Conservation (phyloP, 1,140 invertebrate genomes). For the Pseudomyrmex gracilis region DNA sequence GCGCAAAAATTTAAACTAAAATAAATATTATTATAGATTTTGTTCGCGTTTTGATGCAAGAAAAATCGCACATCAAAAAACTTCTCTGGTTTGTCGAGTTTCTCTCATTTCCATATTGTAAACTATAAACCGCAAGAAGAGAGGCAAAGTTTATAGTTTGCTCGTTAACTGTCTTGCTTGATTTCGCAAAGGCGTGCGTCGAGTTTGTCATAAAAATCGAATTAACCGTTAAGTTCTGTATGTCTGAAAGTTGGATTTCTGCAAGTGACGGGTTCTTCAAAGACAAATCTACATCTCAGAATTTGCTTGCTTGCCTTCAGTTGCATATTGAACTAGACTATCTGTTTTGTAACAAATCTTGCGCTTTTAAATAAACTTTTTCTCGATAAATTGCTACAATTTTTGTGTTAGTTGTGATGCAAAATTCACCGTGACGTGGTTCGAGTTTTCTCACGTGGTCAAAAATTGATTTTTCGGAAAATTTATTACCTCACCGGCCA, state of each 20-base stretch:
- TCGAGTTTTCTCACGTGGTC: slow-evolving; percentile 51
- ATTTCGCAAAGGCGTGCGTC: slow-evolving; percentile 6
- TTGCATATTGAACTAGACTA: too few relatives aligned
- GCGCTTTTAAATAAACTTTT: too few relatives aligned
- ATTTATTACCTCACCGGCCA: slow-evolving; percentile 24
- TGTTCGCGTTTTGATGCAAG: neutral
- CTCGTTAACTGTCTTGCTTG: slow-evolving; percentile 20
- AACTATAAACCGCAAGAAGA: slow-evolving; percentile 26
- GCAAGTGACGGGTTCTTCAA: slow-evolving; percentile 36
- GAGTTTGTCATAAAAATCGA: slow-evolving; percentile 51
- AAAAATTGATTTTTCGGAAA: slow-evolving; percentile 50
- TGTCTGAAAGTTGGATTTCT: slow-evolving; percentile 17
- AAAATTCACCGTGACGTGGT: slow-evolving; percentile 26
- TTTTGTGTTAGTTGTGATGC: slow-evolving; percentile 3
- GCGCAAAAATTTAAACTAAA: slow-evolving; percentile 31
- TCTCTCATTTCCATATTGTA: slow-evolving; percentile 43
- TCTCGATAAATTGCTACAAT: neutral
- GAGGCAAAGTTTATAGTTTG: slow-evolving; percentile 25
- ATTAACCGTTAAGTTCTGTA: slow-evolving; percentile 36
- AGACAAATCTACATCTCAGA: slow-evolving; percentile 1
- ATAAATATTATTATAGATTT: slow-evolving; percentile 21
- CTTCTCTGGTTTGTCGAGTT: neutral
- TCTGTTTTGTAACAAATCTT: neutral
- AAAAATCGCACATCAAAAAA: slow-evolving; percentile 30
- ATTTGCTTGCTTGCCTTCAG: slow-evolving; percentile 12